A percentile compares a stretch with the other conserved stretches of the same genome.
These are phyloP conservation scores for Geodia barretti DNA, from an alignment of 37 sponge, comb jelly and placozoan species.

Conservation along the genomic window DNA sequence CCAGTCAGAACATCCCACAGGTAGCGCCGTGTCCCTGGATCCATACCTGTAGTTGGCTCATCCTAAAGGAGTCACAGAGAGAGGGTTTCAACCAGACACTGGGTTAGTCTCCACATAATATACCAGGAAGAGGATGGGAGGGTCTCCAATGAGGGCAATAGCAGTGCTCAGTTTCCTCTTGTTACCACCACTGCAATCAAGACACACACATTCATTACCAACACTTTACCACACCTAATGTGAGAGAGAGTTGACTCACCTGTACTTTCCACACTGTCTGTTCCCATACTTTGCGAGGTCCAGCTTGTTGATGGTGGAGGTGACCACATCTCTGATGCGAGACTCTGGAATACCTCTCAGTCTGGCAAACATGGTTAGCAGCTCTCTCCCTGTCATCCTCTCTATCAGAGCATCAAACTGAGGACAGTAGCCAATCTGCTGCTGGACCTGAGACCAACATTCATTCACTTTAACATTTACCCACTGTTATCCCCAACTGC, in stretches of 20 bases:
- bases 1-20: slow-evolving; percentile 75
- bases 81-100: neutral
- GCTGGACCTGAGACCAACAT: slow-evolving; percentile 40
- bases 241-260: slow-evolving; percentile 21
- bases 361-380: slow-evolving; percentile 82
- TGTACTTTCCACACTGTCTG: slow-evolving; percentile 81
- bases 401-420: slow-evolving; percentile 84
- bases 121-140: slow-evolving; percentile 55
- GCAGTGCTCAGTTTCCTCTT: slow-evolving; percentile 82
- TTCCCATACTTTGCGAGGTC: slow-evolving; percentile 76
- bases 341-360: slow-evolving; percentile 76
- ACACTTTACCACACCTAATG: neutral
- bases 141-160: slow-evolving; percentile 75
- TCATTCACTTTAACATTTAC: neutral
- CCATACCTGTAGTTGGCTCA: slow-evolving; percentile 94
- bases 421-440: slow-evolving; percentile 73
- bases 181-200: slow-evolving; percentile 71
- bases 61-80: slow-evolving; percentile 58
- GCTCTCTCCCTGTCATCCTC: slow-evolving; percentile 74
- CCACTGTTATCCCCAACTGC: neutral
- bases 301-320: slow-evolving; percentile 56
- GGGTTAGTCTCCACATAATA: neutral
- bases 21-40: slow-evolving; percentile 70
- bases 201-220: neutral
- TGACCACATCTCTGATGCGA: slow-evolving; percentile 55